phyloP scores from a whole-genome alignment of 2,113 vertebrate genomes.

The Ciconia maguari region DNA sequence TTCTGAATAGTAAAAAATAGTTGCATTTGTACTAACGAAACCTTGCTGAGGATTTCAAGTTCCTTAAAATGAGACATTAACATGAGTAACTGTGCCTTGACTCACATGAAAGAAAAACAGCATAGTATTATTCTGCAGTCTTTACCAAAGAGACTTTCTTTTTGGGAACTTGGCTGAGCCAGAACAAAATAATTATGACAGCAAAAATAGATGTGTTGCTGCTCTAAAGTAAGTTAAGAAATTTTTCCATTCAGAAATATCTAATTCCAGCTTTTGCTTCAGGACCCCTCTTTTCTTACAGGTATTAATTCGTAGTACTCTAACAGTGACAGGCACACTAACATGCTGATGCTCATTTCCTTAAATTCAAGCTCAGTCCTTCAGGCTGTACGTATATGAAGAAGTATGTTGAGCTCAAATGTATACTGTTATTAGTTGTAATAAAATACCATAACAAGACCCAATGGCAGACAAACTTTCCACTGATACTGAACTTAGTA shows the following conservation, averaged over 20 bases:
- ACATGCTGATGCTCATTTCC: not conserved
- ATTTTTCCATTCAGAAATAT: not conserved
- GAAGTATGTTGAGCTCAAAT: not conserved
- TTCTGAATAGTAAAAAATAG: constrained; percentile 59
- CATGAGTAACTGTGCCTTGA: not conserved
- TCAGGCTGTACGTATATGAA: not conserved
- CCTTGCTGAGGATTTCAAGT: not conserved
- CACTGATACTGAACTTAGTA: not conserved
- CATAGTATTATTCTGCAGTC: not conserved
- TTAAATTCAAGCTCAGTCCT: not conserved
- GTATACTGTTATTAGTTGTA: not conserved
- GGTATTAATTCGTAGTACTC: not conserved
- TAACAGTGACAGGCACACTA: not conserved
- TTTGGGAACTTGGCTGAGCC: not conserved
- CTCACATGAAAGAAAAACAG: not conserved
- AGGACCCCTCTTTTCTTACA: not conserved
- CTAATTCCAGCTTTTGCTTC: not conserved
- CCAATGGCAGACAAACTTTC: not conserved
- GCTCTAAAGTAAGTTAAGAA: not conserved
- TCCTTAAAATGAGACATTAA: constrained; percentile 20
- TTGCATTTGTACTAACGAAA: constrained; percentile 44
- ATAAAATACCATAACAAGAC: not conserved
- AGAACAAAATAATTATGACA: not conserved
- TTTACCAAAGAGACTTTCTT: not conserved
- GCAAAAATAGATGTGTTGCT: not conserved